phyloP scores from a whole-genome alignment of 2,888 invertebrate genomes.

The Blastobasis lacticolella region DNA sequence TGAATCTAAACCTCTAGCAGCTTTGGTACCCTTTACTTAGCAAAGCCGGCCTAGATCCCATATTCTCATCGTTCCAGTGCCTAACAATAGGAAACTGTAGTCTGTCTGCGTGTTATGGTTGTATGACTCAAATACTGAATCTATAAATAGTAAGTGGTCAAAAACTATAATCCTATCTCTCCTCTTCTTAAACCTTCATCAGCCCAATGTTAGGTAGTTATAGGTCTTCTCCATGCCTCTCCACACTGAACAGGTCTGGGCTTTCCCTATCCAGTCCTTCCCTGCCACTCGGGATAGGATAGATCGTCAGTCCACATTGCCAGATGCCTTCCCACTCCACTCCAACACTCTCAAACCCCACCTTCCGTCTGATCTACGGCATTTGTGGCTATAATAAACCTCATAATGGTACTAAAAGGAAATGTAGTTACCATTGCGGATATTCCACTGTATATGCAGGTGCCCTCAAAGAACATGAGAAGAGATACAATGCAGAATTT shows the following conservation, averaged over 20 bases:
- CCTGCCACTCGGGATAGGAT: background rate
- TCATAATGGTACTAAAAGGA: slow-evolving; percentile 36
- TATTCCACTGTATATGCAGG: slow-evolving; percentile 48
- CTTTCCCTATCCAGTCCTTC: background rate
- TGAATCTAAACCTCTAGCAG: too few species aligned
- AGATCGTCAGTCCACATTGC: background rate
- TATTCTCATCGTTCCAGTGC: too few species aligned
- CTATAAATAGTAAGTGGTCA: too few species aligned
- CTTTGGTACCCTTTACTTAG: too few species aligned
- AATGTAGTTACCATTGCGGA: slow-evolving; percentile 47
- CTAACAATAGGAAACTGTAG: too few species aligned
- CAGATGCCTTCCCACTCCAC: background rate
- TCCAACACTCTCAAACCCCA: background rate
- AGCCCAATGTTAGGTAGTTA: too few species aligned
- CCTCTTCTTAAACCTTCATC: too few species aligned
- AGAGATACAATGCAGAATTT: slow-evolving; percentile 35
- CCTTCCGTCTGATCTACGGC: too few species aligned
- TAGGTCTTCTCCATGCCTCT: background rate
- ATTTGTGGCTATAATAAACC: slow-evolving; percentile 3
- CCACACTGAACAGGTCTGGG: background rate
- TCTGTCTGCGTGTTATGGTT: too few species aligned
- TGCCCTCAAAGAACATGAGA: slow-evolving; percentile 50
- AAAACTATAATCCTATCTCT: too few species aligned
- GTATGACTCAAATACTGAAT: too few species aligned
- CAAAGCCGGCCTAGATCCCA: too few species aligned